These are phyloP conservation scores for Archips crataeganus DNA, from an alignment of 2,888 invertebrate genomes.

Conservation along the genomic window DNA sequence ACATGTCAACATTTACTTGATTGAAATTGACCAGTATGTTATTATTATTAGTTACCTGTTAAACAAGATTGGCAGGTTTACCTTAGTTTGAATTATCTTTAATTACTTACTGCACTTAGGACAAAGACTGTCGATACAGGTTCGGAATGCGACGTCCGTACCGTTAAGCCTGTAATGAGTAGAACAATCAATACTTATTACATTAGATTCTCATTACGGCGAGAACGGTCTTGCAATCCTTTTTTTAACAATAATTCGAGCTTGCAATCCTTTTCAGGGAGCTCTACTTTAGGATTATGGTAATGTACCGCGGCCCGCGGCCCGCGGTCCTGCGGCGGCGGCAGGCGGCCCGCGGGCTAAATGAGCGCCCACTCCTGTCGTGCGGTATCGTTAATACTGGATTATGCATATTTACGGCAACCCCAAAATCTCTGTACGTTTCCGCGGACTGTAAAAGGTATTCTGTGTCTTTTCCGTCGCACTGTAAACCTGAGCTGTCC, in stretches of 20 bases:
- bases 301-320: conserved; percentile 56
- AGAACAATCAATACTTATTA: conserved; percentile 42
- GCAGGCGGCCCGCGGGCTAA: conserved; percentile 38
- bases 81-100: not conserved
- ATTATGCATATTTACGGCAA: conserved; percentile 49
- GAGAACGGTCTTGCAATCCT: conserved; percentile 57
- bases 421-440: conserved; percentile 45
- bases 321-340: conserved; percentile 46
- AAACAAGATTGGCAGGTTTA: not conserved
- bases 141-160: not conserved
- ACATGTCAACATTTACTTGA: not conserved
- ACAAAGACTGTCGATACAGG: not conserved
- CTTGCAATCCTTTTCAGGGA: conserved; percentile 58
- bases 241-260: conserved; percentile 59
- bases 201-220: conserved; percentile 50
- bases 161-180: not conserved
- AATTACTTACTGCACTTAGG: not conserved
- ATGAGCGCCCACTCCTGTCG: conserved; percentile 44
- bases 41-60: not conserved
- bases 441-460: conserved; percentile 46
- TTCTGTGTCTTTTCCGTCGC: conserved; percentile 35
- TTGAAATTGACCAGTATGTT: not conserved
- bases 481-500: conserved; percentile 12
- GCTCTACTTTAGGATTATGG: conserved; percentile 57
- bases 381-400: conserved; percentile 50